Conservation (phyloP, 2,113 vertebrate genomes). For the Naja naja region DNA sequence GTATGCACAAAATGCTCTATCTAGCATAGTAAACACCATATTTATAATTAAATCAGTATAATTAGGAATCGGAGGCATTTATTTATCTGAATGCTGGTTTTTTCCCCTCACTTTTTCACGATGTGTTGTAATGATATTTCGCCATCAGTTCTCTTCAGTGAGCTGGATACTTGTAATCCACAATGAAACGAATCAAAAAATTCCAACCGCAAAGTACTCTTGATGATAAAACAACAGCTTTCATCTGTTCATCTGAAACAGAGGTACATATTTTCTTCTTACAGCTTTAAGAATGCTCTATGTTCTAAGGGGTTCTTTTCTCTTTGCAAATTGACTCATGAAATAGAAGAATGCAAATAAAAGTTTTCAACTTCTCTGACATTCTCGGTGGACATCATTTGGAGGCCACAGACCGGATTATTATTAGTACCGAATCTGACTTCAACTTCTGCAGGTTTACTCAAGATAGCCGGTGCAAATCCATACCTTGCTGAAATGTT, state of each 20-base stretch:
- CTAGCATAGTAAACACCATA: neutral
- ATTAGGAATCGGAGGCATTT: neutral
- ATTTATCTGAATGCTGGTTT: neutral
- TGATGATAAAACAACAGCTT: slow-evolving; percentile 8
- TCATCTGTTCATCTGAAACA: neutral
- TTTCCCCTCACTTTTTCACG: neutral
- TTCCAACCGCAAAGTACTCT: neutral
- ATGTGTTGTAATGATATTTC: neutral
- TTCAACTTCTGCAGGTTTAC: slow-evolving; percentile 11
- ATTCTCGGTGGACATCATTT: neutral
- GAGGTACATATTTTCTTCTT: neutral
- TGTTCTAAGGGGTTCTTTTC: slow-evolving; percentile 2
- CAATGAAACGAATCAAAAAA: neutral
- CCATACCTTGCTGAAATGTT: neutral
- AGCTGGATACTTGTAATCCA: neutral
- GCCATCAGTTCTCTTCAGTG: neutral
- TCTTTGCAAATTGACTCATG: neutral
- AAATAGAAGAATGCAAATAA: slow-evolving; percentile 14
- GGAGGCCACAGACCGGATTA: neutral
- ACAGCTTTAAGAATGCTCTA: neutral
- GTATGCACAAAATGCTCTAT: neutral
- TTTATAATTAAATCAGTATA: slow-evolving; percentile 3
- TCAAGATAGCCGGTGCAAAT: neutral
- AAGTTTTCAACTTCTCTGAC: neutral
- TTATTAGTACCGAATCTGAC: neutral